phyloP scores from a whole-genome alignment of 2,888 invertebrate genomes.

The Alsophila aescularia region DNA sequence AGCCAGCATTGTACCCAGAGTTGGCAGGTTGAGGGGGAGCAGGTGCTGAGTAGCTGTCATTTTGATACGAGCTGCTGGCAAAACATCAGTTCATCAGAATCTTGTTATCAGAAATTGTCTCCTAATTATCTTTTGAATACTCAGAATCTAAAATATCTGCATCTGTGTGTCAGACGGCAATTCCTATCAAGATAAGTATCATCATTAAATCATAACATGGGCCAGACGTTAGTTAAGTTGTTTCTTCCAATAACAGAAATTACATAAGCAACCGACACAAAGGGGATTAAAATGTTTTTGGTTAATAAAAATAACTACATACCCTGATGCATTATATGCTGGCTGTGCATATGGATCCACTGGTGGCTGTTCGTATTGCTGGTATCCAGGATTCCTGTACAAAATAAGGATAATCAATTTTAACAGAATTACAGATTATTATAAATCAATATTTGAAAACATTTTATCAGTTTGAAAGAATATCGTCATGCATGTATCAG shows the following conservation, averaged over 20 bases:
- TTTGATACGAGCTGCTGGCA: slow-evolving; percentile 67
- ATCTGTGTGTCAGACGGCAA: slow-evolving; percentile 80
- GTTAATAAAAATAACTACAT: slow-evolving; percentile 21
- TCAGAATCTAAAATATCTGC: slow-evolving; percentile 72
- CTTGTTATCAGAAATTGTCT: background rate
- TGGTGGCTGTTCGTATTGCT: slow-evolving; percentile 70
- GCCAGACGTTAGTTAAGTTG: no score
- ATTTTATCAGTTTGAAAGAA: slow-evolving; percentile 54
- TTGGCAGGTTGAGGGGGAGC: slow-evolving; percentile 60
- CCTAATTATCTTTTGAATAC: background rate
- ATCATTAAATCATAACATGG: slow-evolving; percentile 42
- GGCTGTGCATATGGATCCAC: slow-evolving; percentile 69
- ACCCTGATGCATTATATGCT: slow-evolving; percentile 69
- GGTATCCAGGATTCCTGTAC: slow-evolving; percentile 73
- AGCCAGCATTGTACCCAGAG: slow-evolving; percentile 66
- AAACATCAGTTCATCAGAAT: background rate
- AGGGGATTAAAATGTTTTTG: background rate
- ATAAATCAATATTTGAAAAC: background rate
- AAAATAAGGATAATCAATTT: background rate
- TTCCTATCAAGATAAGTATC: slow-evolving; percentile 71
- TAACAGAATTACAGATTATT: background rate
- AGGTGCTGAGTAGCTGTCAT: slow-evolving; percentile 64
- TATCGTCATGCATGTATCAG: slow-evolving; percentile 80
- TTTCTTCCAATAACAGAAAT: no score
- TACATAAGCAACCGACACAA: background rate